phyloP scores from a whole-genome alignment of 2,797 vertebrate species.

The Aulostomus chinensis region DNA sequence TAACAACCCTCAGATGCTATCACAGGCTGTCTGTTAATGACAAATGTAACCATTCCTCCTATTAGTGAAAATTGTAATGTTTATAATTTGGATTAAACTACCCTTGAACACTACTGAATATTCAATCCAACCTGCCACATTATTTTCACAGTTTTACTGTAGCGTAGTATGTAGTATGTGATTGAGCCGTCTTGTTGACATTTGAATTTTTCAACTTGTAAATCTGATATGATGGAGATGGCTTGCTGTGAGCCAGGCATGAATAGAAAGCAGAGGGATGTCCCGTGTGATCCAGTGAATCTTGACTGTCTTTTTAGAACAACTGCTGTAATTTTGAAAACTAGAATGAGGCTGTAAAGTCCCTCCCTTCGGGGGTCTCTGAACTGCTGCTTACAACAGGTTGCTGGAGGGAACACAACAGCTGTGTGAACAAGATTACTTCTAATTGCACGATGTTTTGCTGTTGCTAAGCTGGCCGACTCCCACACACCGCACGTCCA shows the following conservation, averaged over 20 bases:
- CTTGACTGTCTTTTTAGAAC: slow-evolving; percentile 34
- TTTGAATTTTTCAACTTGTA: too few relatives aligned
- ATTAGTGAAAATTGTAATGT: too few relatives aligned
- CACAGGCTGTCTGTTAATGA: slow-evolving; percentile 15
- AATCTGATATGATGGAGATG: slow-evolving; percentile 13
- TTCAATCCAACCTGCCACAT: neutral
- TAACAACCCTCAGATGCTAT: slow-evolving; percentile 14
- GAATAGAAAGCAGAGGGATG: slow-evolving; percentile 9
- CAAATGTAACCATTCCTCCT: slow-evolving; percentile 1
- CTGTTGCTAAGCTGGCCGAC: slow-evolving; percentile 39
- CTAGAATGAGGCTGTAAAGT: slow-evolving; percentile 26
- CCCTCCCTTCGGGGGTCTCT: slow-evolving; percentile 27
- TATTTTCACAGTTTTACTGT: neutral
- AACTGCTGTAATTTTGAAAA: slow-evolving; percentile 26
- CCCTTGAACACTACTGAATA: too few relatives aligned
- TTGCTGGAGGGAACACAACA: slow-evolving; percentile 32
- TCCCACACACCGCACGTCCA: slow-evolving; percentile 47
- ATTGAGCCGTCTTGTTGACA: too few relatives aligned
- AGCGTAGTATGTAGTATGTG: too few relatives aligned
- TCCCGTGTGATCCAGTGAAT: slow-evolving; percentile 7
- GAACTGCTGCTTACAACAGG: slow-evolving; percentile 26
- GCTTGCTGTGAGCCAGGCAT: slow-evolving; percentile 6
- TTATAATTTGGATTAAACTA: too few relatives aligned
- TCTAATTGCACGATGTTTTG: slow-evolving; percentile 31
- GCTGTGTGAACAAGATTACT: slow-evolving; percentile 43